phyloP scores from a whole-genome alignment of 1,140 invertebrate species.

The Megathymus violae region DNA sequence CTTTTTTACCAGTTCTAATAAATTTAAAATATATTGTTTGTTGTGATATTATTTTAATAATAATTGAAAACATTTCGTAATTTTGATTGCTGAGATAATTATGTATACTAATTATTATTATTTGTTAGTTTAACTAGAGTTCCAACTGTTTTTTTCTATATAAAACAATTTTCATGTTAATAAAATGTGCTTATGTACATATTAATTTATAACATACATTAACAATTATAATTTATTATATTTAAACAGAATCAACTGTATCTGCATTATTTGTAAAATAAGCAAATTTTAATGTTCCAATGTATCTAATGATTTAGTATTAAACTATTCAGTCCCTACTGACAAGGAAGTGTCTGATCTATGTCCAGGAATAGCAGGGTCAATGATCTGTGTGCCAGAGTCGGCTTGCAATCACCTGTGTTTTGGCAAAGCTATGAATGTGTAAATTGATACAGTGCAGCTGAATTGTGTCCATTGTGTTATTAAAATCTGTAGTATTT shows the following conservation, averaged over 20 bases:
- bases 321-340: slow-evolving; percentile 1
- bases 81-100: too few relatives aligned
- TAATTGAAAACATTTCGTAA: too few relatives aligned
- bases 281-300: background rate
- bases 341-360: slow-evolving; percentile 42
- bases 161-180: background rate
- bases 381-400: slow-evolving; percentile 37
- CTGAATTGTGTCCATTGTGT: background rate
- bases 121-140: too few relatives aligned
- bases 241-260: background rate
- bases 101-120: too few relatives aligned
- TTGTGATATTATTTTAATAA: too few relatives aligned
- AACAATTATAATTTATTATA: too few relatives aligned
- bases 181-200: background rate
- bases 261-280: background rate
- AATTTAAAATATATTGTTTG: too few relatives aligned
- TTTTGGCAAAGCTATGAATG: slow-evolving; percentile 42
- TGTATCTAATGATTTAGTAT: background rate
- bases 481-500: background rate
- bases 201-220: too few relatives aligned
- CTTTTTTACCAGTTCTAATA: too few relatives aligned
- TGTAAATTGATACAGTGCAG: slow-evolving; percentile 36
- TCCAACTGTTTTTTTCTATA: background rate
- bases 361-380: slow-evolving; percentile 48
- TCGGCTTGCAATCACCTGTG: slow-evolving; percentile 45